Base-by-base conservation (phyloP, 2,888 invertebrate genomes). In the Dastarcus helophoroides region DNA sequence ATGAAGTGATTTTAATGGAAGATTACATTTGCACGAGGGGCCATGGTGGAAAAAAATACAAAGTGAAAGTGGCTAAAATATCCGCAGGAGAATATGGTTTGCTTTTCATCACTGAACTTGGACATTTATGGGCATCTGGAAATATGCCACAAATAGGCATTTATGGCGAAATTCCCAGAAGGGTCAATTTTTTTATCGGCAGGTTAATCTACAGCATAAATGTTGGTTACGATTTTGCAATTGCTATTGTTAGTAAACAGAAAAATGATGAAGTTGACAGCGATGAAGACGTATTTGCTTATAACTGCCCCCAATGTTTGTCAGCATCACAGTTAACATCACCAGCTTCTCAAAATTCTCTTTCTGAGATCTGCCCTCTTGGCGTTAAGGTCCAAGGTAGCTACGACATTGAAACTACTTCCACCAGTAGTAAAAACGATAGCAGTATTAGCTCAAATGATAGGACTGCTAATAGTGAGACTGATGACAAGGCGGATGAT, bases 191-290 rank as follows among this genome's bases (percentile, higher is more conserved):
- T 59, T 79, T 81, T 46, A 73, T 76, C 47, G 76, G 75, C 4
- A 64, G 78, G 43, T 69, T 69, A 36, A 71, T 85, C 12, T 68
- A 76, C 28, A 73, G 76, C 51, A 69, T 83, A 24, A 73, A 73
- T 5, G 77, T 85, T 33, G 89, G 89, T 4, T 68, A 69, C 35
- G 76, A 81, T 50, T 88, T 78, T 67, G 85, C 77, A 52, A 77
- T 79, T 49, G 76, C 75, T 27, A 69, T 81, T 46, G 72, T 73
- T n/a, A 68, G 73, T 38, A 78, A 75, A 54, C 54, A 68, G 58
- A 42, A 52, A 52, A 34, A 42, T 31, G 48, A 49, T 37, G 54
- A 54, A 24, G 72, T 71, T 22, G 72, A 74, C 35, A 66, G 70
- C 51, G 72, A 76, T 40, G 71, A 75, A 38, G 68, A 67, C 50